A percentile compares a stretch with the other conserved stretches of the same genome.
These are phyloP conservation scores for Motacilla alba DNA, from an alignment of 2,113 vertebrate species.

Conservation along the genomic window DNA sequence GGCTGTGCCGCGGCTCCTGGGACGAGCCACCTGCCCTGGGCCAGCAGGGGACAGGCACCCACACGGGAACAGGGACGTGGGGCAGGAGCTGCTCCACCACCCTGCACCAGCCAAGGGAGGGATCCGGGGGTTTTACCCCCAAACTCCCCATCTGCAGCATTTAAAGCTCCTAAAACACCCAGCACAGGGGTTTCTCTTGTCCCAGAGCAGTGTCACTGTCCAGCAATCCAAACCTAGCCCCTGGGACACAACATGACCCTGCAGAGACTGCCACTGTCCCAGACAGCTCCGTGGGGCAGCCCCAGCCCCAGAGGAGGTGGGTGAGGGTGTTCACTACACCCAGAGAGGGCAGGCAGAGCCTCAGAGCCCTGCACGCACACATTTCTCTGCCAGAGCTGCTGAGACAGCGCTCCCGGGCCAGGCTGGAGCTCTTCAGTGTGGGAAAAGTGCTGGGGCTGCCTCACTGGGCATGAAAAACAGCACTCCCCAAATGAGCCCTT, in stretches of 20 bases:
- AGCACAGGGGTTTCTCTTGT: background rate
- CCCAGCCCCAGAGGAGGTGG: background rate
- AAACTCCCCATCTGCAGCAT: fast-evolving
- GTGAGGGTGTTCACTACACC: background rate
- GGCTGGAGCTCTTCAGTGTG: background rate
- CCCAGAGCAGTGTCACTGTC: background rate
- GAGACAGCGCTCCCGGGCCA: fast-evolving
- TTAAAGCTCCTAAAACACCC: background rate
- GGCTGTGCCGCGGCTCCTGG: background rate
- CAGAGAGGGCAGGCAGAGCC: background rate
- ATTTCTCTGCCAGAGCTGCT: background rate
- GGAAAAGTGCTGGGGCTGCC: background rate
- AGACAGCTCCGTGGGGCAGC: background rate
- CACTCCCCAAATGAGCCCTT: background rate
- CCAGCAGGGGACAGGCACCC: fast-evolving
- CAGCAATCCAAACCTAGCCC: fast-evolving
- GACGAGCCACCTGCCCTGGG: fast-evolving
- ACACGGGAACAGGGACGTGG: fast-evolving
- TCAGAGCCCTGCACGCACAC: background rate
- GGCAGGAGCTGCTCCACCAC: background rate
- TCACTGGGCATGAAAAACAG: background rate
- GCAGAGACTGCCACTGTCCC: background rate
- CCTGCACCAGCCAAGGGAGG: background rate
- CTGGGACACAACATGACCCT: fast-evolving
- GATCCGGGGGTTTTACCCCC: fast-evolving